Evolutionary conservation across 2,797 vertebrate genomes (phyloP), one percentile per base, ranked within the genome.

Genomic region (Urosaurus nigricauda): DNA sequence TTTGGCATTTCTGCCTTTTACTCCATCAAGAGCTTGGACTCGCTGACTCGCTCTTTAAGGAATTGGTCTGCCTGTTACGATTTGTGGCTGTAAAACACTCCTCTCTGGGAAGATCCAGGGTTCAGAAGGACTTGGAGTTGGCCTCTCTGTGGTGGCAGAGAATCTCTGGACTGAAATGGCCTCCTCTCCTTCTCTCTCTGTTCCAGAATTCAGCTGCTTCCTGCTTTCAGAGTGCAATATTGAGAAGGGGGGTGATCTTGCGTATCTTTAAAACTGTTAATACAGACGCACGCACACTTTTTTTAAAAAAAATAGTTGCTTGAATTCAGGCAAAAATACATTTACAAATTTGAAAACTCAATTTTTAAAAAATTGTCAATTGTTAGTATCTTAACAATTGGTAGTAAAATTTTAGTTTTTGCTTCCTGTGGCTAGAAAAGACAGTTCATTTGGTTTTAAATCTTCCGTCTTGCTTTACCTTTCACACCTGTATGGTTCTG

Each of bases 221-320:
- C 79, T 77, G 70, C 60, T 91, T 85, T 78, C 17, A 71, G 35
- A 79, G 90, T 91, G 90, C 90, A 88, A 91, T 88, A 88, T 43
- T 24, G 47, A 29, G 32, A 53, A 3, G 43, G 6, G 14, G 35
- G 47, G 17, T 6, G 73, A 29, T 58, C 65, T 47, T 35, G 19
- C 35, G 53, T 85, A 29, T 85, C 40, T 60, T 58, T 40, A 85
- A 80, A 85, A 26, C 17, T 24, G 32, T 79, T 29, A 79, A n/a
- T 29, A 19, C 71, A 43, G 6, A 71, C 40, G 29, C 32, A 68
- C 47, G 14, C 35, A 79, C 16, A 37, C 35, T 32, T 63, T 79
- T 68, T 68, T 86, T 86, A 43, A 1, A 5, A 43, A 65, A 63
- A 82, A 11, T 51, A 65, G 32, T 75, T 2, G 53, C 75, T 84